Conservation (phyloP, 2,888 invertebrate genomes). For the Lochmaea capreae region DNA sequence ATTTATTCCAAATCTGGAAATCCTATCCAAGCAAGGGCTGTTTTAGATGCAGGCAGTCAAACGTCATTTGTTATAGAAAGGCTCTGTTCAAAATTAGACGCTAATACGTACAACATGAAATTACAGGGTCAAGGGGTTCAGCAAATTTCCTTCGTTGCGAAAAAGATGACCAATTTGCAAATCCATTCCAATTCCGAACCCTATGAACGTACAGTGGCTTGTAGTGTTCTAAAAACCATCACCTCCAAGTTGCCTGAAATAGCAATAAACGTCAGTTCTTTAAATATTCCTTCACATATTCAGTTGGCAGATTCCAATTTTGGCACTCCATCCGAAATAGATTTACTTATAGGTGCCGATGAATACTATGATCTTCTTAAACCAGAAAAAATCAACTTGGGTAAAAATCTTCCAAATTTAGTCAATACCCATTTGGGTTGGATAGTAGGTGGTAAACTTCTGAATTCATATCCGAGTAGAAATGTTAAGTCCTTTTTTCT, state of each 20-base stretch:
- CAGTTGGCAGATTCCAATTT: constrained; percentile 9
- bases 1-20: constrained; percentile 20
- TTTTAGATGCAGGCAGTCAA: constrained; percentile 37
- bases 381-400: no score
- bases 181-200: no score
- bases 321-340: no score
- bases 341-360: neutral
- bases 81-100: constrained; percentile 17
- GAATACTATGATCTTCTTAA: constrained; percentile 4
- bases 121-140: no score
- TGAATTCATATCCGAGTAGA: neutral
- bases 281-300: neutral
- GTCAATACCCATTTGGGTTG: constrained; percentile 2
- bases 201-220: no score
- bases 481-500: neutral
- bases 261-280: constrained; percentile 3
- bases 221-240: constrained; percentile 3
- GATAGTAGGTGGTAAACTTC: constrained; percentile 4
- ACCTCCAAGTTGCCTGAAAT: constrained; percentile 10
- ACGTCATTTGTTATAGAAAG: constrained; percentile 30
- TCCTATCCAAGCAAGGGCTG: constrained; percentile 21
- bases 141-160: no score
- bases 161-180: no score
- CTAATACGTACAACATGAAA: no score
- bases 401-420: constrained; percentile 1